Conservation (phyloP, 2,113 vertebrate species). For the Podarcis raffonei region DNA sequence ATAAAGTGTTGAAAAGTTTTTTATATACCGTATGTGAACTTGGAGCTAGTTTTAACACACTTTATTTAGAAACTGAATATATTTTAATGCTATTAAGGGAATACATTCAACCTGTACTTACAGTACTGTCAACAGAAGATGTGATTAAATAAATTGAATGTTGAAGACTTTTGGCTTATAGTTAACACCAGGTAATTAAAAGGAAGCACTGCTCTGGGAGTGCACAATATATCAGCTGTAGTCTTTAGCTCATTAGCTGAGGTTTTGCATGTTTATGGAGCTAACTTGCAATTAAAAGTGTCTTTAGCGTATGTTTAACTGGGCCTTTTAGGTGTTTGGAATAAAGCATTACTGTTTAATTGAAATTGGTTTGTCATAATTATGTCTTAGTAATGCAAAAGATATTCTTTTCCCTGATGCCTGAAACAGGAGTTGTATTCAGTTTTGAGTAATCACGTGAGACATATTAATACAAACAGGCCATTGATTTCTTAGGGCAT, state of each 20-base stretch:
- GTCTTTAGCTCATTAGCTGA: conserved; percentile 81
- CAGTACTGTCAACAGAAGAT: conserved; percentile 77
- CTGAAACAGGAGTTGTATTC: conserved; percentile 31
- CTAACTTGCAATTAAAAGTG: conserved; percentile 80
- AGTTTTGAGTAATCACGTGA: conserved; percentile 20
- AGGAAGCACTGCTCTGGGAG: conserved; percentile 83
- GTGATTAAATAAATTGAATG: conserved; percentile 82
- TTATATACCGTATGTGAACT: conserved; percentile 54
- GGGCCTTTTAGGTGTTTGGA: conserved; percentile 75
- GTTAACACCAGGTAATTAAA: conserved; percentile 85
- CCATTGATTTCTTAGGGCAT: neutral
- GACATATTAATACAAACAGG: neutral
- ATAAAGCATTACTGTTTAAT: conserved; percentile 74
- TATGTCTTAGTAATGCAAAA: conserved; percentile 42
- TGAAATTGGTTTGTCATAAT: conserved; percentile 72
- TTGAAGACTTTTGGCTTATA: conserved; percentile 78
- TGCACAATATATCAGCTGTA: conserved; percentile 79
- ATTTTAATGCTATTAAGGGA: conserved; percentile 79
- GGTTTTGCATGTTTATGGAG: conserved; percentile 80
- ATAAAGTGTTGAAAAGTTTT: conserved; percentile 52
- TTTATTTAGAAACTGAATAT: conserved; percentile 73
- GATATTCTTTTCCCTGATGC: conserved; percentile 54
- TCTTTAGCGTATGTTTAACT: conserved; percentile 75
- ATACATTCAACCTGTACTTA: conserved; percentile 70
- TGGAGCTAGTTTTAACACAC: conserved; percentile 61